phyloP scores from a whole-genome alignment of 2,113 vertebrate species.

The Syrrhaptes paradoxus region DNA sequence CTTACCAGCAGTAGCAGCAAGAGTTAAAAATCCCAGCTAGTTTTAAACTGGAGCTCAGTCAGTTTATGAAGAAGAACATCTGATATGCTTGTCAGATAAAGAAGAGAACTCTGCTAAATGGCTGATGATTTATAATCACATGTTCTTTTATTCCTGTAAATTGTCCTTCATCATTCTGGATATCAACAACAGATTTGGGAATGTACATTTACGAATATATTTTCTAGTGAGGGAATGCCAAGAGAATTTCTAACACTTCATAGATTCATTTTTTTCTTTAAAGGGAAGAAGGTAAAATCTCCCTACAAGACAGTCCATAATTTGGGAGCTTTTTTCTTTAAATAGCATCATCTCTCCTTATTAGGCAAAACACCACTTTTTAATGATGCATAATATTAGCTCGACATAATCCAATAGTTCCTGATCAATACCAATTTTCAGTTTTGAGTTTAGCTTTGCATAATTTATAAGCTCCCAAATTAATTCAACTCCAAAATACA shows the following conservation, averaged over 20 bases:
- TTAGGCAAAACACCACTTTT: not conserved
- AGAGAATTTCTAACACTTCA: not conserved
- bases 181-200: not conserved
- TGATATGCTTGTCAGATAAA: conserved; percentile 4
- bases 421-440: not conserved
- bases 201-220: not conserved
- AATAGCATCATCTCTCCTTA: not conserved
- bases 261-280: not conserved
- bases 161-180: not conserved
- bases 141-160: not conserved
- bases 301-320: not conserved
- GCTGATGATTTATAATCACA: conserved; percentile 14
- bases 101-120: not conserved
- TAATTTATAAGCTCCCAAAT: not conserved
- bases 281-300: not conserved
- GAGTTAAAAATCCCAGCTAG: conserved; percentile 13
- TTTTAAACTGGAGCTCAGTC: not conserved
- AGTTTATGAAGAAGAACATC: not conserved
- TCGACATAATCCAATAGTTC: not conserved
- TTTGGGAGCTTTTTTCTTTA: not conserved
- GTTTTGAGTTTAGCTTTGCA: not conserved
- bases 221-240: not conserved
- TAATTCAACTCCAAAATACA: not conserved
- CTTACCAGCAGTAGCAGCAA: not conserved
- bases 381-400: not conserved